Percentiles rank a stretch among this genome's conserved stretches.
Conservation (phyloP, 2,888 invertebrate species). For the Volucella bombylans region DNA sequence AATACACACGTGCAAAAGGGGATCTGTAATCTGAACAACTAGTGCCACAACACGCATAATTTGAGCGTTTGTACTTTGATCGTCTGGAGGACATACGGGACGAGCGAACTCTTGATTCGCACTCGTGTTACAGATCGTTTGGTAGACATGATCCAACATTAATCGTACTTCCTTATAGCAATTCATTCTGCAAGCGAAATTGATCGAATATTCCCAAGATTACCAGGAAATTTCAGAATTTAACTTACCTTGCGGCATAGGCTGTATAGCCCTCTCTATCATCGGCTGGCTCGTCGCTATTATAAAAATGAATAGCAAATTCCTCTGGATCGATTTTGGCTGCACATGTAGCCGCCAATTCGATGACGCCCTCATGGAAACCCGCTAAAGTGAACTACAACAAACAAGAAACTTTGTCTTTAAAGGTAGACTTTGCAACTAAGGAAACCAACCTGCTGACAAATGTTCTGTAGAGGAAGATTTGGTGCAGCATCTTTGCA, state of each 20-base stretch:
- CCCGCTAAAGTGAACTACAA: constrained; percentile 87
- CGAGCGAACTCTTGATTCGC: constrained; percentile 78
- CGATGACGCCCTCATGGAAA: constrained; percentile 94
- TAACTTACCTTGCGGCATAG: constrained; percentile 85
- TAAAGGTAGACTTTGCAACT: no score
- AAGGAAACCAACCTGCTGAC: constrained; percentile 85
- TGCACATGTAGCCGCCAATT: constrained; percentile 92
- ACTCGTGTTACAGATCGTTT: constrained; percentile 77
- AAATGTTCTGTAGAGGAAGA: constrained; percentile 91
- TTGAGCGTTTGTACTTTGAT: constrained; percentile 80
- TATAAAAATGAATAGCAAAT: constrained; percentile 93
- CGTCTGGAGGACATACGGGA: constrained; percentile 75
- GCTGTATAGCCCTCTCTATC: constrained; percentile 92
- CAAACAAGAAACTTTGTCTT: not conserved
- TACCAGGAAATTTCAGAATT: no score
- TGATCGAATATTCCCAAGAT: not conserved
- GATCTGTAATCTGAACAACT: constrained; percentile 89
- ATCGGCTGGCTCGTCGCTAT: constrained; percentile 90
- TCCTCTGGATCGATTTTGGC: constrained; percentile 94
- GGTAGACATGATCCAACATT: constrained; percentile 86
- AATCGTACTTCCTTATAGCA: constrained; percentile 93
- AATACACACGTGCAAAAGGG: constrained; percentile 93
- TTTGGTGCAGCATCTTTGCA: constrained; percentile 95
- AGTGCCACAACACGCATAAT: constrained; percentile 86
- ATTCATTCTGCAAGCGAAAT: constrained; percentile 86